phyloP scores from a whole-genome alignment of 2,113 vertebrate species.

The Campylomormyrus numenius region DNA sequence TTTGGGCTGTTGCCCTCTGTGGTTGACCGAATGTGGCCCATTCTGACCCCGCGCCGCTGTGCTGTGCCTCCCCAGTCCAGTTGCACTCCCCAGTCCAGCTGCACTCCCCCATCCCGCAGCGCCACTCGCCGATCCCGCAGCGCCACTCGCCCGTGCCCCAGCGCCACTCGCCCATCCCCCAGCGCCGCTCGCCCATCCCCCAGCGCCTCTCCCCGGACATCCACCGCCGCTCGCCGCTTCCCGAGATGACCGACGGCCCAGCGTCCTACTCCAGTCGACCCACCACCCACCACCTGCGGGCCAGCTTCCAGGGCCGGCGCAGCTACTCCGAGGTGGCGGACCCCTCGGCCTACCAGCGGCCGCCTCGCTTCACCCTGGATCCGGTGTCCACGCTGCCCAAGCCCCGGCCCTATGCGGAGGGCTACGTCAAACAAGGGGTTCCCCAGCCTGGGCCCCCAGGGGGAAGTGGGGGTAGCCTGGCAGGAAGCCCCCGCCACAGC shows the following conservation, averaged over 20 bases:
- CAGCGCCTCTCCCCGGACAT: slow-evolving; percentile 69
- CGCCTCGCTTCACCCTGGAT: slow-evolving; percentile 74
- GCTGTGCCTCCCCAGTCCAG: slow-evolving; percentile 34
- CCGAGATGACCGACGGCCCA: slow-evolving; percentile 69
- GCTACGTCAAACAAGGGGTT: slow-evolving; percentile 60
- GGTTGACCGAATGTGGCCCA: not conserved
- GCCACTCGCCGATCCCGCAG: slow-evolving; percentile 71
- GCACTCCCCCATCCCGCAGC: slow-evolving; percentile 58
- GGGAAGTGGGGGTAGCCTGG: slow-evolving; percentile 51
- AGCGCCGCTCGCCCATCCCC: slow-evolving; percentile 72
- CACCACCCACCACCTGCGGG: slow-evolving; percentile 78
- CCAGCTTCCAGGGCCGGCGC: slow-evolving; percentile 87
- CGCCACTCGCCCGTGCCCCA: slow-evolving; percentile 61
- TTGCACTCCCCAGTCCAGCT: slow-evolving; percentile 55
- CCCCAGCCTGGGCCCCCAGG: slow-evolving; percentile 37
- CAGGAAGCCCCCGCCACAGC: slow-evolving; percentile 62
- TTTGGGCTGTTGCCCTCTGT: not conserved
- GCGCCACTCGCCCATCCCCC: slow-evolving; percentile 67
- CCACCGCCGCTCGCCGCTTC: slow-evolving; percentile 65
- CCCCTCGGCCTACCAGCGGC: slow-evolving; percentile 77
- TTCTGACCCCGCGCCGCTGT: not conserved
- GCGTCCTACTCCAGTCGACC: slow-evolving; percentile 76
- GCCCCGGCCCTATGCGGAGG: slow-evolving; percentile 75
- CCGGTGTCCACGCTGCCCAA: slow-evolving; percentile 84
- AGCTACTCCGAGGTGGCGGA: slow-evolving; percentile 91